Evolutionary conservation across 2,113 vertebrate genomes (phyloP), one percentile per base, ranked within the genome.

Genomic region (Syrmaticus mikado): DNA sequence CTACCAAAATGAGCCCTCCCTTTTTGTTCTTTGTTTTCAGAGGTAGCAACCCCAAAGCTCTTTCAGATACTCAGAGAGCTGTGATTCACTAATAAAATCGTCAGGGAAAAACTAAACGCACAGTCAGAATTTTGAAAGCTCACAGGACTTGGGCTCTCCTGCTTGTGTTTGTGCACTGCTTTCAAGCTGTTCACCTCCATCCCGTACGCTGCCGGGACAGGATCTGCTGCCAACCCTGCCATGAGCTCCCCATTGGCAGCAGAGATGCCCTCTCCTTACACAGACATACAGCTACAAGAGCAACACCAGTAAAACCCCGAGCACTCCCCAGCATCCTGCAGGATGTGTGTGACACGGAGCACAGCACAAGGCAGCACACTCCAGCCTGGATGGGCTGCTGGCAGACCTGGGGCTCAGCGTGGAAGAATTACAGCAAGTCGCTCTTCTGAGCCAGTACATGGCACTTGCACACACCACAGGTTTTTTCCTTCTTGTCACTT

Each of bases 401-500:
- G 57, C 57, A 48, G 53, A 6, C 20, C 3, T 2, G 41, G 30
- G n/a, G 15, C 13, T 20, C 72, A 9, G 3, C 1, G 6, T 6
- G 25, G 41, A 48, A 9, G 7, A 19, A 24, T 10, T 10, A 38
- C 50, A 25, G 21, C 3, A 22, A 17, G 24, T 13, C 38, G 5
- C 28, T 53, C 18, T 13, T 58, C 16, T 13, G 38, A 34, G 21
- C 7, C 30, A 41, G 61, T 27, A 80, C 46, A 74, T 7, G 46
- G 30, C 34, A 15, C 15, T 25, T 22, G 8, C 6, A 53, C 52
- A 45, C 28, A 10, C 1, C 0, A 30, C 25, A 3, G 13, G 11
- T 3, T 13, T 38, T n/a, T 27, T 60, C 5, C 8, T 15, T n/a
- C 65, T 28, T 65, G 41, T 18, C 2, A 10, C 10, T 38, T 14